Conservation (phyloP, 2,888 invertebrate genomes). For the Ashinkailepas kermadecensis region DNA sequence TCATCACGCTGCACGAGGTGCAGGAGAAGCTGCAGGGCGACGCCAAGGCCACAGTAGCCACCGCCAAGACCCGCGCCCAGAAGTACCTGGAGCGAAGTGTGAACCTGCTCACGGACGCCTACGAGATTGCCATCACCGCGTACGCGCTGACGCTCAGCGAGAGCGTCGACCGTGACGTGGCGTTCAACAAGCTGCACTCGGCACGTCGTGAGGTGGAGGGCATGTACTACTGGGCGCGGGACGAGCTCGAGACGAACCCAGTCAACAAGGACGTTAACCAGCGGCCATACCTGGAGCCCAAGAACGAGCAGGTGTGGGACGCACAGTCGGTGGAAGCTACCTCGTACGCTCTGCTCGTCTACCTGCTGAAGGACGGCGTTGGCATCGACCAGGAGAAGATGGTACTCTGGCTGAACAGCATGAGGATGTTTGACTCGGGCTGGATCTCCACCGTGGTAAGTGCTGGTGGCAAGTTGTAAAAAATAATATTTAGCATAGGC, state of each 20-base stretch:
- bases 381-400: constrained; percentile 37
- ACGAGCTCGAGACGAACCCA: constrained; percentile 31
- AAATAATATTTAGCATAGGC: too few species aligned
- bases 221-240: constrained; percentile 35
- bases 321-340: constrained; percentile 43
- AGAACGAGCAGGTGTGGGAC: constrained; percentile 38
- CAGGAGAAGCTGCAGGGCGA: constrained; percentile 39
- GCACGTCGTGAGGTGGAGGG: constrained; percentile 22
- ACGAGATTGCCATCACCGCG: constrained; percentile 47
- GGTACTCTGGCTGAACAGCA: constrained; percentile 39
- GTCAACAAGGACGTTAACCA: constrained; percentile 38
- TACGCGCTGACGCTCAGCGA: constrained; percentile 45
- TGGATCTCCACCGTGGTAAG: constrained; percentile 38
- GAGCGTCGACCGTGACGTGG: constrained; percentile 42
- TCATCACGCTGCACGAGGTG: constrained; percentile 59
- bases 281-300: constrained; percentile 40
- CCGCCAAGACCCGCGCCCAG: constrained; percentile 38
- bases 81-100: constrained; percentile 42
- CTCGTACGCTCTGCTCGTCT: constrained; percentile 45
- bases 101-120: constrained; percentile 42
- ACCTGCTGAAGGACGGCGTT: constrained; percentile 37
- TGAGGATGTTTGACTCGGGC: constrained; percentile 38
- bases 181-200: constrained; percentile 39
- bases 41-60: constrained; percentile 35
- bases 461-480: background rate